Conservation (phyloP, 2,888 invertebrate species). For the Scaptomyza reducta region DNA sequence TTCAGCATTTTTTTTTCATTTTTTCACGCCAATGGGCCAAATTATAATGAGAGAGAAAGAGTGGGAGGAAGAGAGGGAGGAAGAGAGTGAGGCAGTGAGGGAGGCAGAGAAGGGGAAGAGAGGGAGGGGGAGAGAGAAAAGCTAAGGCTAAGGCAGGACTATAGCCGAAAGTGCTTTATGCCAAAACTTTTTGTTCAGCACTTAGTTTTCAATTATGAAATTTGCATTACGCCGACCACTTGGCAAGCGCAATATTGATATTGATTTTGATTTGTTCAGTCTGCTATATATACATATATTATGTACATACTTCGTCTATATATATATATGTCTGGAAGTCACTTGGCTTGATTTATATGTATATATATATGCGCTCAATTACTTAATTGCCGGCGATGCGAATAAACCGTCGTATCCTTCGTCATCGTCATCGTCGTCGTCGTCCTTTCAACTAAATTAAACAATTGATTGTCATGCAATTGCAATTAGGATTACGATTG, state of each 20-base stretch:
- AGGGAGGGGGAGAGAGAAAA: neutral
- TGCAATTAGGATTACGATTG: conserved; percentile 11
- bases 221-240: conserved; percentile 68
- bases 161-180: conserved; percentile 60
- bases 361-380: conserved; percentile 62
- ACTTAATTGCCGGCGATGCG: conserved; percentile 62
- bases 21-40: conserved; percentile 70
- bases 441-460: conserved; percentile 55
- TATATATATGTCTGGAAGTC: conserved; percentile 9
- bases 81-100: neutral
- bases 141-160: conserved; percentile 11
- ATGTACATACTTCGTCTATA: conserved; percentile 3
- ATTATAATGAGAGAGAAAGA: conserved; percentile 54
- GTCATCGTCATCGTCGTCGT: neutral
- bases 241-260: conserved; percentile 71
- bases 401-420: neutral
- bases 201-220: conserved; percentile 79
- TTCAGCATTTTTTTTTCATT: conserved; percentile 73
- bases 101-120: neutral
- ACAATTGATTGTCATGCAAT: conserved; percentile 56
- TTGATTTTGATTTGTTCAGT: conserved; percentile 62
- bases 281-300: neutral
- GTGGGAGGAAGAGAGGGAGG: neutral
- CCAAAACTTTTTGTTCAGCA: conserved; percentile 66
- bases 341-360: conserved; percentile 45